Percentiles rank a stretch among this genome's conserved stretches.
phyloP scores from a whole-genome alignment of 2,888 invertebrate species.

The Labia minor region DNA sequence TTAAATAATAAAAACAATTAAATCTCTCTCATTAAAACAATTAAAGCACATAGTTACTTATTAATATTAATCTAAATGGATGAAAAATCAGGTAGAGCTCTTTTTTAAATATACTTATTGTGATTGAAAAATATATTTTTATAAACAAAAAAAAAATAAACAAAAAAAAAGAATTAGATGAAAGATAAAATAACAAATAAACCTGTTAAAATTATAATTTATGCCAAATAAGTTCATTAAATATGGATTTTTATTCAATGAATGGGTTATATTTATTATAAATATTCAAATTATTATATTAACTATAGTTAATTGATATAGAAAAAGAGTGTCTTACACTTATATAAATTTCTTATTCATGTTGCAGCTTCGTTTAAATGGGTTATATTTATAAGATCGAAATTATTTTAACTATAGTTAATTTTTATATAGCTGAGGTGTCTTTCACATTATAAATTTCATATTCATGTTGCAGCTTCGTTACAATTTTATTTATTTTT shows the following conservation, averaged over 20 bases:
- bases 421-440: background rate
- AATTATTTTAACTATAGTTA: background rate
- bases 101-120: too few relatives aligned
- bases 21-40: too few relatives aligned
- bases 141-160: too few relatives aligned
- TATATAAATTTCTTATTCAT: background rate
- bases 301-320: background rate
- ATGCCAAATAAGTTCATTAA: background rate
- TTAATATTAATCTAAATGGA: too few relatives aligned
- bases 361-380: background rate
- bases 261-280: background rate
- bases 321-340: background rate
- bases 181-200: background rate
- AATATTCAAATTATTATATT: background rate
- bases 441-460: constrained; percentile 1
- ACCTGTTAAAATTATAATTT: background rate
- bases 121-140: too few relatives aligned
- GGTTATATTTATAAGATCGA: background rate
- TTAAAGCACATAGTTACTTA: too few relatives aligned
- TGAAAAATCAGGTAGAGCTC: too few relatives aligned
- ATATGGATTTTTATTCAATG: background rate
- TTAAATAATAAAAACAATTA: too few relatives aligned
- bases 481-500: background rate
- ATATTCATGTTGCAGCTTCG: background rate
- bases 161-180: background rate